These are phyloP conservation scores for Deilephila elpenor DNA, from an alignment of 2,888 invertebrate genomes.

Conservation along the genomic window DNA sequence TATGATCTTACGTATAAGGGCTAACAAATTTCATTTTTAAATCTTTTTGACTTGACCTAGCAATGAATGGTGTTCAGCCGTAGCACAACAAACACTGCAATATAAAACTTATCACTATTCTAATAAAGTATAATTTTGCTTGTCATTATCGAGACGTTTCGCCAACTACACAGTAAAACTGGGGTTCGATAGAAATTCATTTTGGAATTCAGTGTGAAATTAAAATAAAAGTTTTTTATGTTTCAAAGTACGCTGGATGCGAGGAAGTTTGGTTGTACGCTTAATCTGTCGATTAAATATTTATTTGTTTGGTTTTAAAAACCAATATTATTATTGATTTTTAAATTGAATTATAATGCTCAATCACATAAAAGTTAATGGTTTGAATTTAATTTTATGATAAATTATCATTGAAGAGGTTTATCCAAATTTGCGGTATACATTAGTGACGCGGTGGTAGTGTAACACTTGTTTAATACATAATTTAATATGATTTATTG, in stretches of 20 bases:
- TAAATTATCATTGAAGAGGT: conserved; percentile 17
- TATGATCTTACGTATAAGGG: conserved; percentile 63
- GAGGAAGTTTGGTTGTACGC: conserved; percentile 57
- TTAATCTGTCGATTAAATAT: conserved; percentile 71
- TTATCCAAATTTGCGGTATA: neutral
- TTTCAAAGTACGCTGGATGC: conserved; percentile 55
- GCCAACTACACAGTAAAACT: conserved; percentile 37
- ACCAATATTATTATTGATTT: conserved; percentile 59
- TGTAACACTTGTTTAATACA: neutral
- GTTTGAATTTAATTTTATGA: conserved; percentile 48
- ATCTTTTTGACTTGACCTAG: conserved; percentile 67
- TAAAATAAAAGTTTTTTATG: conserved; percentile 71
- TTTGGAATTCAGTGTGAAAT: conserved; percentile 81
- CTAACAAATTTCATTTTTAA: conserved; percentile 66
- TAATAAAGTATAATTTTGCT: conserved; percentile 44
- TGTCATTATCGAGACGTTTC: conserved; percentile 46
- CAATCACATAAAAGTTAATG: conserved; percentile 54
- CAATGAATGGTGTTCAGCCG: conserved; percentile 69
- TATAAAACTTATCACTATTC: conserved; percentile 41
- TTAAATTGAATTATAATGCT: conserved; percentile 47
- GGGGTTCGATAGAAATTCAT: conserved; percentile 73
- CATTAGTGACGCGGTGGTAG: neutral
- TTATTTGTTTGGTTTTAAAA: conserved; percentile 73
- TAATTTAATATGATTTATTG: conserved; percentile 25
- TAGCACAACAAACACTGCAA: conserved; percentile 48